These are phyloP conservation scores for Phaonia tiefii DNA, from an alignment of 2,888 invertebrate species.

Conservation along the genomic window DNA sequence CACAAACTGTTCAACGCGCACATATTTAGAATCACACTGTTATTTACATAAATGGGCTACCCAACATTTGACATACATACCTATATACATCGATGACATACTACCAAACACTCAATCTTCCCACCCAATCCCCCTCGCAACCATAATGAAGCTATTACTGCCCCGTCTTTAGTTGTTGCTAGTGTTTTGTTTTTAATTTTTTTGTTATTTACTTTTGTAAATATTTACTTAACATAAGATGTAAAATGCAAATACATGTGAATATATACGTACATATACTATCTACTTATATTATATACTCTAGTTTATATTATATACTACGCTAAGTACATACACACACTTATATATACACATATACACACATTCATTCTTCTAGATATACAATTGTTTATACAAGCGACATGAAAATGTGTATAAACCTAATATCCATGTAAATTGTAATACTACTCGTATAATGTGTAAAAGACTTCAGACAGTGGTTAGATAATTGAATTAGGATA, in stretches of 20 bases:
- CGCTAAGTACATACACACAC: not conserved
- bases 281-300: not conserved
- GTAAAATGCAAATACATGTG: not conserved
- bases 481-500: too few species aligned
- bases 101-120: not conserved
- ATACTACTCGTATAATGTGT: too few species aligned
- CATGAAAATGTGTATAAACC: not conserved
- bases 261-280: slow-evolving; percentile 5
- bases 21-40: not conserved
- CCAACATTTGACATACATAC: too few species aligned
- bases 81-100: too few species aligned
- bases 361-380: not conserved
- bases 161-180: not conserved
- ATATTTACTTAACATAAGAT: slow-evolving; percentile 34
- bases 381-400: not conserved
- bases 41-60: too few species aligned
- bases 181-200: not conserved
- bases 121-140: not conserved
- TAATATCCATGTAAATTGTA: too few species aligned
- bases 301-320: slow-evolving; percentile 3
- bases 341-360: not conserved
- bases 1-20: not conserved
- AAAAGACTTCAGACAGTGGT: not conserved
- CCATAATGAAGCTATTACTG: not conserved
- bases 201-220: slow-evolving; percentile 18